Base-by-base conservation (phyloP, 1,140 invertebrate species). In the Heliconius melpomene region DNA sequence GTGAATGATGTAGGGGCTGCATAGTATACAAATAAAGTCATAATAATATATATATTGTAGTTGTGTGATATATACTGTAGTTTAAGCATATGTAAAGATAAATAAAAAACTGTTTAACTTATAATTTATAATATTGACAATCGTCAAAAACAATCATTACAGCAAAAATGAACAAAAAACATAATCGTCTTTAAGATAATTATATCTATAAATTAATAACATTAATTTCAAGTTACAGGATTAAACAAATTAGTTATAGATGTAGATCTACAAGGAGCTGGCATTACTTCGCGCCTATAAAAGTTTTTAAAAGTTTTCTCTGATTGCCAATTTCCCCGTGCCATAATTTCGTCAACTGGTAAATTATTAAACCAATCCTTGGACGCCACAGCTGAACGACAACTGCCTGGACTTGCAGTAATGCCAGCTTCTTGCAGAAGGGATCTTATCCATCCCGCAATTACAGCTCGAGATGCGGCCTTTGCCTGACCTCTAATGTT, bases 371-470 rank as follows among this genome's bases (percentile, higher is more conserved):
- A 7, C 82, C 79, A 83, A 60, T 74, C 79, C 38, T 75, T 83
- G 26, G 82, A 83, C 23, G 79, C 79, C 46, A 83, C 79, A 23
- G 82, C 82, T 16, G 82, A 74, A 16, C 82, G 70, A 29, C 79
- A 26, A 38, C 82, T 82, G 13, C 82, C 80, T 23, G 78, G 23
- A 57, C 52, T 66, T 54, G 79, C 79, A 3, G 54, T 54, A n/a
- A 83, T 78, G 8, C 71, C 60, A 9, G 80, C 75, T 26, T 79
- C 75, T 60, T 29, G 23, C 29, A 84, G 13, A 1, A 78, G 16
- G 5, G 40, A 38, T 72, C 40, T 74, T 1, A 84, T 38, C 83
- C 83, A 82, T 23, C 80, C 75, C 23, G 78, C 78, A 29, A 84
- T 82, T 7, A 80, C 78, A 7, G 79, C 72, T 13, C 80, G 77